These are phyloP conservation scores for Entomobrya multifasciata DNA, from an alignment of 2,888 invertebrate genomes.

Conservation along the genomic window DNA sequence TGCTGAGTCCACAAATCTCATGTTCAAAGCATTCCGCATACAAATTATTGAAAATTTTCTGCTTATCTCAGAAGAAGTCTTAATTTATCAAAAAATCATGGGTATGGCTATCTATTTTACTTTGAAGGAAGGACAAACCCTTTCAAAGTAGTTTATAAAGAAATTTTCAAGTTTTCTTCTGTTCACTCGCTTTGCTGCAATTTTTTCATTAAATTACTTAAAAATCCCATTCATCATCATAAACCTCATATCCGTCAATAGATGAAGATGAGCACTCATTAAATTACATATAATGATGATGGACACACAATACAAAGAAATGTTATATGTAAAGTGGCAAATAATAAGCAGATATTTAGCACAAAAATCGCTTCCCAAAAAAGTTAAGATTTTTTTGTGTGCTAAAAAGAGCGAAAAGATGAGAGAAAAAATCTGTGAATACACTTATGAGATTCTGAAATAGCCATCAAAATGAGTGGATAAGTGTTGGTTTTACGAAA, in stretches of 20 bases:
- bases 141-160: no score
- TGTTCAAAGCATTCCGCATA: not conserved
- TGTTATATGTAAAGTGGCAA: no score
- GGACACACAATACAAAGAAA: not conserved
- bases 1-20: not conserved
- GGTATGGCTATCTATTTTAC: no score
- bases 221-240: constrained; percentile 9
- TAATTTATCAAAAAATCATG: no score
- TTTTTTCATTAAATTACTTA: not conserved
- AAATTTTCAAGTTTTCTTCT: not conserved
- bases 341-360: no score
- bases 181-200: not conserved
- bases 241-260: not conserved
- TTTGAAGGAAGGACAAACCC: no score
- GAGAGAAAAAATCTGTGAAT: not conserved
- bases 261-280: constrained; percentile 3
- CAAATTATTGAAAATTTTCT: not conserved
- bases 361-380: not conserved
- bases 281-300: not conserved
- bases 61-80: no score
- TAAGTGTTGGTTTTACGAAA: no score
- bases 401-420: not conserved
- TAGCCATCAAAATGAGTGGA: no score
- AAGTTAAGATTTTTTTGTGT: not conserved
- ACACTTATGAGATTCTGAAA: not conserved